Conservation (phyloP, 2,113 vertebrate species). For the Corythoichthys haematopterus region DNA sequence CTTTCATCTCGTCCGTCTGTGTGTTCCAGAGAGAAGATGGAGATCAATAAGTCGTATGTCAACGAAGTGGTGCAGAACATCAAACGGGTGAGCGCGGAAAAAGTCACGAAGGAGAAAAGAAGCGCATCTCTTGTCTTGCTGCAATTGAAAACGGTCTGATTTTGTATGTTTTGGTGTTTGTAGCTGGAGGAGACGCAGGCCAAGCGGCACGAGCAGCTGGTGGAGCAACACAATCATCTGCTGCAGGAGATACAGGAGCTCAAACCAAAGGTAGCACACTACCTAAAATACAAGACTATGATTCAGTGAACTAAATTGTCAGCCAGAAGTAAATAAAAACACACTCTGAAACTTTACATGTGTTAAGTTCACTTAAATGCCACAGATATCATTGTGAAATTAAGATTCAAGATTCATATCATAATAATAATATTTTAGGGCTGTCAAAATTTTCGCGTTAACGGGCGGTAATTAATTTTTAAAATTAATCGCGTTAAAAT, state of each 20-base stretch:
- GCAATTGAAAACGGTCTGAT: not conserved
- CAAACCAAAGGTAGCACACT: slow-evolving; percentile 81
- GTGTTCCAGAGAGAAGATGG: slow-evolving; percentile 87
- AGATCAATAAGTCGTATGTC: slow-evolving; percentile 96
- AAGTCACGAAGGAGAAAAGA: not conserved
- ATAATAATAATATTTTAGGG: too few species aligned
- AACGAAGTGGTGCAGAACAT: slow-evolving; percentile 98
- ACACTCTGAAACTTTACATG: too few species aligned
- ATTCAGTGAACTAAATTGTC: too few species aligned
- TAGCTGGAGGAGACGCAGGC: slow-evolving; percentile 95
- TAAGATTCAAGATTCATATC: too few species aligned
- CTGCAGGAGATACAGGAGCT: slow-evolving; percentile 91
- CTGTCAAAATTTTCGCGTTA: too few species aligned
- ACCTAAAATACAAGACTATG: not conserved
- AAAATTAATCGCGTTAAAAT: too few species aligned
- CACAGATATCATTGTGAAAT: too few species aligned
- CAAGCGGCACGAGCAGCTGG: slow-evolving; percentile 90
- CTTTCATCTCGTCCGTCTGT: slow-evolving; percentile 16
- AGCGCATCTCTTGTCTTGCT: not conserved
- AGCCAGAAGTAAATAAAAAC: too few species aligned
- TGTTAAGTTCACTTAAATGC: too few species aligned
- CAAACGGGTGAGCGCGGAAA: slow-evolving; percentile 78
- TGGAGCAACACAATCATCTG: slow-evolving; percentile 90
- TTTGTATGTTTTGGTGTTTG: slow-evolving; percentile 3
- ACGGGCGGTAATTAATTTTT: too few species aligned